phyloP scores from a whole-genome alignment of 1,140 invertebrate genomes.

The Trigoniulus corallinus region DNA sequence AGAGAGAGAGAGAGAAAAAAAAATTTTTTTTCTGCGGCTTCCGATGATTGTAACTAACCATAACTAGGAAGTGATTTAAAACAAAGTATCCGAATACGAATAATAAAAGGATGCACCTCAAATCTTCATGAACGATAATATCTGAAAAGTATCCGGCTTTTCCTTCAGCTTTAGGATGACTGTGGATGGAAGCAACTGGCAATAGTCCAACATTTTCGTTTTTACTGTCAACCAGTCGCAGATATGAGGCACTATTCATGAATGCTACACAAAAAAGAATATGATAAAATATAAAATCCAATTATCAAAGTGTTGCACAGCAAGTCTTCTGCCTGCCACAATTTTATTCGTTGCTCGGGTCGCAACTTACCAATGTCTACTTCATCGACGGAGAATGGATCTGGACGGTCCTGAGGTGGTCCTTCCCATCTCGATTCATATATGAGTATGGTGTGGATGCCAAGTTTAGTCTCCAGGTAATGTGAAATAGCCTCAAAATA shows the following conservation, averaged over 20 bases:
- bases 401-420: conserved; percentile 29
- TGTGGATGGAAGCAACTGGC: conserved; percentile 36
- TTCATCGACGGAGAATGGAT: conserved; percentile 35
- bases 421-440: conserved; percentile 37
- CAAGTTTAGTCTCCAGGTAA: conserved; percentile 34
- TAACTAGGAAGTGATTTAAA: background rate
- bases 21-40: conserved; percentile 10
- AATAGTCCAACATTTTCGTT: conserved; percentile 32
- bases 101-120: conserved; percentile 28
- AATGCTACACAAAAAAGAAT: conserved; percentile 29
- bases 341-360: background rate
- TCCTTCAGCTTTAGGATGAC: conserved; percentile 32
- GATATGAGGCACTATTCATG: conserved; percentile 35
- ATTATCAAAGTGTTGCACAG: background rate
- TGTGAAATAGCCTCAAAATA: conserved; percentile 37
- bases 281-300: background rate
- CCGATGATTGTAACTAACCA: background rate
- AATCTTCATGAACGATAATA: conserved; percentile 38
- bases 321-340: background rate
- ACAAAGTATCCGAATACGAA: background rate
- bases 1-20: conserved; percentile 11
- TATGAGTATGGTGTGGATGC: conserved; percentile 32
- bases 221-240: conserved; percentile 27
- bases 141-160: conserved; percentile 40
- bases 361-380: conserved; percentile 35